A percentile compares a stretch with the other conserved stretches of the same genome.
phyloP scores from a whole-genome alignment of 2,797 vertebrate species.

The Gorsachius magnificus region DNA sequence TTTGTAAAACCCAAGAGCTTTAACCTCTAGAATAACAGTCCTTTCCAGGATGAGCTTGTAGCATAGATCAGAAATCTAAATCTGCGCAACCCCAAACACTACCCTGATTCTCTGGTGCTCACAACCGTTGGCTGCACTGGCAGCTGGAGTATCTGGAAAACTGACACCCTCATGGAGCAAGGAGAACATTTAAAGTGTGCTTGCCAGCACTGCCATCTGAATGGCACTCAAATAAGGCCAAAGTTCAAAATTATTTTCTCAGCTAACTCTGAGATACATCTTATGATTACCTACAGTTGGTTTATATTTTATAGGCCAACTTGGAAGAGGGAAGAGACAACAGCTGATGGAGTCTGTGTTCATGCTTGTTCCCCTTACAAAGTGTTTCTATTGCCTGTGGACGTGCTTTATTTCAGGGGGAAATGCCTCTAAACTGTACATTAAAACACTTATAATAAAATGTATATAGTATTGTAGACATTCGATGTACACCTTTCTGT shows the following conservation, averaged over 20 bases:
- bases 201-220: background rate
- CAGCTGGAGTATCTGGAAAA: background rate
- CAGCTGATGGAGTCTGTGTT: background rate
- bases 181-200: background rate
- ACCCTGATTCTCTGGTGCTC: background rate
- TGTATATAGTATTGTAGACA: background rate
- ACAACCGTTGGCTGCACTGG: background rate
- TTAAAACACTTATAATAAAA: background rate
- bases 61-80: background rate
- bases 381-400: background rate
- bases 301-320: background rate
- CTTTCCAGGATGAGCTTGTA: background rate
- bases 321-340: background rate
- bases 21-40: background rate
- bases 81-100: background rate
- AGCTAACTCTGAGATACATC: background rate
- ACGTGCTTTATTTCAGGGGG: background rate
- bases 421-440: background rate
- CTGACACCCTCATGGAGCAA: background rate
- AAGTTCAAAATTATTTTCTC: background rate
- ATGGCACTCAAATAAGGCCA: background rate
- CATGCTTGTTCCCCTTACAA: background rate
- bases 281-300: background rate
- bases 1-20: background rate
- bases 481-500: background rate